A percentile compares a stretch with the other conserved stretches of the same genome.
Conservation (phyloP, 2,888 invertebrate genomes). For the Dione juno region DNA sequence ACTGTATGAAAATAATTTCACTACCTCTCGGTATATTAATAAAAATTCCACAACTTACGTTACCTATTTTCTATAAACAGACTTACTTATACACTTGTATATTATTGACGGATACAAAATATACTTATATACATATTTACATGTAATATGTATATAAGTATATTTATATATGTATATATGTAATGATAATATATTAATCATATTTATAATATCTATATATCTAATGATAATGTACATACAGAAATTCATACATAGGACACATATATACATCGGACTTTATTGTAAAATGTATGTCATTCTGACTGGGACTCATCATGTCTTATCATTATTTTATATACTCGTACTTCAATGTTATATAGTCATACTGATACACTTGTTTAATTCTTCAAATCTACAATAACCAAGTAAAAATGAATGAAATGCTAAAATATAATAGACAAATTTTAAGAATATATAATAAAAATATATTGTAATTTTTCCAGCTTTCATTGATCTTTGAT, state of each 20-base stretch:
- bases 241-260: not conserved
- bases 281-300: conserved; percentile 12
- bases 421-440: not conserved
- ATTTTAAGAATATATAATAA: not conserved
- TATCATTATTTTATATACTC: conserved; percentile 24
- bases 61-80: not conserved
- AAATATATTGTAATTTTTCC: not conserved
- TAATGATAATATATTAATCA: no score
- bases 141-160: no score
- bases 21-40: conserved; percentile 1
- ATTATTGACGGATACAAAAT: no score
- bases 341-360: conserved; percentile 10
- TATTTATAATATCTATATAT: no score
- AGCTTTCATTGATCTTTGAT: not conserved
- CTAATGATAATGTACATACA: not conserved
- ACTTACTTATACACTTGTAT: not conserved
- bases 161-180: no score
- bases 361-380: not conserved
- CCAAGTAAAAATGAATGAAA: not conserved
- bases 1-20: conserved; percentile 7
- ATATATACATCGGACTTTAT: not conserved
- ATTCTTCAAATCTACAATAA: not conserved
- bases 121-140: no score
- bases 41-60: not conserved
- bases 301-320: conserved; percentile 14